phyloP scores from a whole-genome alignment of 2,888 invertebrate genomes.

The Endomychus coccineus region DNA sequence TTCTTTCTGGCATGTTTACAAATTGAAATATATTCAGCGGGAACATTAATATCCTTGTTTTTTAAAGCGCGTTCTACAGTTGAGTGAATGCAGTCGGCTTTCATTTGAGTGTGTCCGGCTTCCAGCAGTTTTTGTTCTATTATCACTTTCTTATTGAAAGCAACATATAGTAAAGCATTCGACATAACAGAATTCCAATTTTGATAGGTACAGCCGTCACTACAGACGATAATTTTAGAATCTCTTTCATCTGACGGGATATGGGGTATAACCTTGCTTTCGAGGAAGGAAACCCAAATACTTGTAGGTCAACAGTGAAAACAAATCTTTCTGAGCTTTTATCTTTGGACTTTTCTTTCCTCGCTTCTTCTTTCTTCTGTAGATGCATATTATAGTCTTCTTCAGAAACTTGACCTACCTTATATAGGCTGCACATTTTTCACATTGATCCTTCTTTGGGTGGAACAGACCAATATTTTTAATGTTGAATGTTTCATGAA shows the following conservation, averaged over 20 bases:
- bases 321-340: too few species aligned
- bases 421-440: constrained; percentile 7
- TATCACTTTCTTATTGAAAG: constrained; percentile 12
- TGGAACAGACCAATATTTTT: constrained; percentile 1
- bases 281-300: too few species aligned
- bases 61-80: constrained; percentile 16
- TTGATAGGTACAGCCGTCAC: constrained; percentile 8
- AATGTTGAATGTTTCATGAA: background rate
- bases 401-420: constrained; percentile 12
- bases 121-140: constrained; percentile 17
- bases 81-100: constrained; percentile 20
- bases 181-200: constrained; percentile 12
- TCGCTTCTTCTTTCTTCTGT: constrained; percentile 13
- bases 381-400: constrained; percentile 12
- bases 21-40: constrained; percentile 19
- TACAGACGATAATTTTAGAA: constrained; percentile 3
- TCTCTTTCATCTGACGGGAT: background rate
- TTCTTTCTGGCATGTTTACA: constrained; percentile 17
- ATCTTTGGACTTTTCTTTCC: constrained; percentile 12
- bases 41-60: constrained; percentile 18
- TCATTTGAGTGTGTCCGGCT: constrained; percentile 23
- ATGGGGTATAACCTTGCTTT: too few species aligned
- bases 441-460: constrained; percentile 9
- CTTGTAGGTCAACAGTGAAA: constrained; percentile 17
- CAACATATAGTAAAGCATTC: constrained; percentile 18